Evolutionary conservation across 2,113 vertebrate genomes (phyloP).

Genomic region (Dasyornis broadbenti): DNA sequence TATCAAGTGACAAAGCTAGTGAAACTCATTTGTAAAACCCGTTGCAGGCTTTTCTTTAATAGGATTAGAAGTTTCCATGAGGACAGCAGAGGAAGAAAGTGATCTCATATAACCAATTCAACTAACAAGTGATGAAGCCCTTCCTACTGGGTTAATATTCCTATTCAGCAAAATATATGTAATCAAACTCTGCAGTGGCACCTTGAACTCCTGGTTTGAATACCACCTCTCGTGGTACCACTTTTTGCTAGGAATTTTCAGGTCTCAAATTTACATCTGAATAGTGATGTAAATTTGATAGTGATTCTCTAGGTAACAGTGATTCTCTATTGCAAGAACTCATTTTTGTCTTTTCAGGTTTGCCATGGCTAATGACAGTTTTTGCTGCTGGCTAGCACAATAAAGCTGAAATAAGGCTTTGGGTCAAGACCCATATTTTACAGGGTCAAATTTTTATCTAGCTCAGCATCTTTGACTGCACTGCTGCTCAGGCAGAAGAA

Average conservation of each 20-base stretch:
- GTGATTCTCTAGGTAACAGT: background rate
- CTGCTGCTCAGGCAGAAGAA: slow-evolving; percentile 49
- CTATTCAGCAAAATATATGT: background rate
- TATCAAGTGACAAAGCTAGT: background rate
- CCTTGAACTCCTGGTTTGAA: background rate
- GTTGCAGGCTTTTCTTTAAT: background rate
- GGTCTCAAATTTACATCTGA: background rate
- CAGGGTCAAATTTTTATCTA: slow-evolving; percentile 23
- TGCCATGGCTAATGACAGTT: background rate
- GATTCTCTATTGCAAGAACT: background rate
- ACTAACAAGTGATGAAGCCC: background rate
- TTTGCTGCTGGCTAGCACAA: background rate
- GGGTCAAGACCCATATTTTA: background rate
- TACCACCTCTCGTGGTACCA: background rate
- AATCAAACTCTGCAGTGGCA: background rate
- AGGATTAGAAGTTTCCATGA: background rate
- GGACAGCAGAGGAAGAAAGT: background rate
- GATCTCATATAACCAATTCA: background rate
- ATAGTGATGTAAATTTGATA: too few species aligned
- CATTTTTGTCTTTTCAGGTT: background rate
- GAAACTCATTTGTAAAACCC: background rate
- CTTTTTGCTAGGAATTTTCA: background rate
- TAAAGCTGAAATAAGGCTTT: background rate
- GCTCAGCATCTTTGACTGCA: slow-evolving; percentile 13
- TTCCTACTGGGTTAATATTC: background rate